Conservation (phyloP, 2,797 vertebrate genomes). For the Phoxinus dragarum region DNA sequence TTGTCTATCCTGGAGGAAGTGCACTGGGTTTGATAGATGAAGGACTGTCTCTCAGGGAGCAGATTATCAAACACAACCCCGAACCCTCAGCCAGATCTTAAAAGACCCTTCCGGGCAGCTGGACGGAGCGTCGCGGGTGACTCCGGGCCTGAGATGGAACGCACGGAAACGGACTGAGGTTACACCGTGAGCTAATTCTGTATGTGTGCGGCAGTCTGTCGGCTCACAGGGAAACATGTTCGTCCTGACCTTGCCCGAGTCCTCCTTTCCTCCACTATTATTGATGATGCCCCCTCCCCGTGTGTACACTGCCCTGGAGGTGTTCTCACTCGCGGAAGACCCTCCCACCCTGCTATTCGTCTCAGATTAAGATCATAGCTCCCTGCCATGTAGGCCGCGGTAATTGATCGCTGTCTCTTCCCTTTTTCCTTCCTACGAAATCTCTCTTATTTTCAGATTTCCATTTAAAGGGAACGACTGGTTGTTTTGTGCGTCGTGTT, state of each 20-base stretch:
- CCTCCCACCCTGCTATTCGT: conserved; percentile 31
- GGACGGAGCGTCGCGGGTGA: not conserved
- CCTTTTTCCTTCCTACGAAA: not conserved
- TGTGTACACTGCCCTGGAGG: not conserved
- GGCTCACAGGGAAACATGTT: conserved; percentile 53
- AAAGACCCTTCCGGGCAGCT: not conserved
- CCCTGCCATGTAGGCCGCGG: not conserved
- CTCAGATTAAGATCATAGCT: conserved; percentile 37
- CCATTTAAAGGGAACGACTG: conserved; percentile 21
- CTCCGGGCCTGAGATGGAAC: not conserved
- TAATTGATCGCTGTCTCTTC: conserved; percentile 39
- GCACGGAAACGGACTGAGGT: conserved; percentile 1
- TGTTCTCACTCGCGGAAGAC: conserved; percentile 4
- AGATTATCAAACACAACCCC: conserved; percentile 40
- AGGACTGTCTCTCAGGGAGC: conserved; percentile 14
- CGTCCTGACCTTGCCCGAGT: conserved; percentile 69
- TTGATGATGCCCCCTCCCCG: conserved; percentile 64
- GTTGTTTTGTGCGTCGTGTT: conserved; percentile 25
- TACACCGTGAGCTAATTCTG: conserved; percentile 10
- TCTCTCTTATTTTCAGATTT: conserved; percentile 42
- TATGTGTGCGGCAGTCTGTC: conserved; percentile 14
- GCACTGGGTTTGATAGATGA: conserved; percentile 22
- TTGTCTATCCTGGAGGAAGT: conserved; percentile 14
- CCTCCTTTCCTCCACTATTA: conserved; percentile 68
- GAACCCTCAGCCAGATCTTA: conserved; percentile 6